Evolutionary conservation across 1,140 invertebrate species (phyloP).

Genomic region (Drosophila serrata): DNA sequence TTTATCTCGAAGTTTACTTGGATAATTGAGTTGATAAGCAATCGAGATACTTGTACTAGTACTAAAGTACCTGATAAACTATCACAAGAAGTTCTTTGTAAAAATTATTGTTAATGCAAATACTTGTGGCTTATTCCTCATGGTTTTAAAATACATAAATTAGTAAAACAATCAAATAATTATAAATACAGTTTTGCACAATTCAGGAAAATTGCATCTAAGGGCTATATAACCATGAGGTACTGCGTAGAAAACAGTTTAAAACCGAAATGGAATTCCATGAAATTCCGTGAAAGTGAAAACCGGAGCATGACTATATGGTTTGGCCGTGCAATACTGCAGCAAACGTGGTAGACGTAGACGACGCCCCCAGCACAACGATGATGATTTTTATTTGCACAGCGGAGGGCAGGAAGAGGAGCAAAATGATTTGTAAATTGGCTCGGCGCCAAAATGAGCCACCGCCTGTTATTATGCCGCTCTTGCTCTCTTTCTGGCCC

Average conservation of each 20-base stretch:
- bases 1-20: neutral
- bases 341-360: conserved; percentile 30
- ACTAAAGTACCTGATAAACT: neutral
- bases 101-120: too few relatives aligned
- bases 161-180: too few relatives aligned
- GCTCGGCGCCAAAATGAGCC: conserved; percentile 41
- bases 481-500: conserved; percentile 6
- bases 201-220: too few relatives aligned
- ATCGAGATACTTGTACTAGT: neutral
- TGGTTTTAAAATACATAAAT: neutral
- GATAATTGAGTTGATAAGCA: conserved; percentile 10
- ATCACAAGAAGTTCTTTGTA: neutral
- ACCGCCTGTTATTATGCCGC: conserved; percentile 29
- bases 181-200: too few relatives aligned
- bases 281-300: conserved; percentile 27
- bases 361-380: conserved; percentile 20
- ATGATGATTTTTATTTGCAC: conserved; percentile 37
- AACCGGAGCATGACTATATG: conserved; percentile 19
- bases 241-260: conserved; percentile 3
- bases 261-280: neutral
- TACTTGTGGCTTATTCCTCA: neutral
- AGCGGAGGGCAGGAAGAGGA: neutral
- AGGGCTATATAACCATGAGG: too few relatives aligned
- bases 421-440: conserved; percentile 39
- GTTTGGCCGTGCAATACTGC: conserved; percentile 7